A percentile compares a stretch with the other conserved stretches of the same genome.
phyloP scores from a whole-genome alignment of 2,888 invertebrate species.

The Cheilosia grossa region DNA sequence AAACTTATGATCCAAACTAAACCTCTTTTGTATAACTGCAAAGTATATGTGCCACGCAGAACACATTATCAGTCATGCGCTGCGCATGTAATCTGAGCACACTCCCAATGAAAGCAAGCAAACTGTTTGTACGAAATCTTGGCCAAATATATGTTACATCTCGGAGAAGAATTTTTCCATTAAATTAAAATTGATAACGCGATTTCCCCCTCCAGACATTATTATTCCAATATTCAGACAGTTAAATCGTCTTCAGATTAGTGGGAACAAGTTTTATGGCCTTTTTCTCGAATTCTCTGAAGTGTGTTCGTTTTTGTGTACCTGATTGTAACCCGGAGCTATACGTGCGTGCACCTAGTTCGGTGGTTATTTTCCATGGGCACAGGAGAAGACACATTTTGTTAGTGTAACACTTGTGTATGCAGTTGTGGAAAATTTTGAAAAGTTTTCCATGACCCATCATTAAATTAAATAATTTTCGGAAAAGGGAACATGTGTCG shows the following conservation, averaged over 20 bases:
- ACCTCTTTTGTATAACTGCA: too few species aligned
- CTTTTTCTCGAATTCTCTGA: neutral
- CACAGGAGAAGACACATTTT: neutral
- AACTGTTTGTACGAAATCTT: neutral
- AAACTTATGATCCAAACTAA: too few species aligned
- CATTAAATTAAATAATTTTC: neutral
- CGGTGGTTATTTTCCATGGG: slow-evolving; percentile 34
- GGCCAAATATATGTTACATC: neutral
- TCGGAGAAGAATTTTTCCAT: neutral
- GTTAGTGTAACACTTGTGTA: neutral
- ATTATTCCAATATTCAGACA: neutral
- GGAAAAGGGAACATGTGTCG: too few species aligned
- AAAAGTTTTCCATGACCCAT: slow-evolving; percentile 19
- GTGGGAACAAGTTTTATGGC: slow-evolving; percentile 1
- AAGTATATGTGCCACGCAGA: too few species aligned
- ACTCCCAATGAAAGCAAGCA: neutral
- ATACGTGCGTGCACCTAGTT: slow-evolving; percentile 3
- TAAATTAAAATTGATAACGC: slow-evolving; percentile 16
- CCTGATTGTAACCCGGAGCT: slow-evolving; percentile 6
- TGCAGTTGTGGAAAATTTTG: slow-evolving; percentile 40
- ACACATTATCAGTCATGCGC: neutral
- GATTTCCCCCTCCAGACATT: neutral
- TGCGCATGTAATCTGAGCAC: neutral
- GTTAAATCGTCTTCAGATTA: slow-evolving; percentile 7
- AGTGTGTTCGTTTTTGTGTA: slow-evolving; percentile 14